A percentile compares a stretch with the other conserved stretches of the same genome.
These are phyloP conservation scores for Andricus quercusramuli DNA, from an alignment of 2,888 invertebrate genomes.

Conservation along the genomic window DNA sequence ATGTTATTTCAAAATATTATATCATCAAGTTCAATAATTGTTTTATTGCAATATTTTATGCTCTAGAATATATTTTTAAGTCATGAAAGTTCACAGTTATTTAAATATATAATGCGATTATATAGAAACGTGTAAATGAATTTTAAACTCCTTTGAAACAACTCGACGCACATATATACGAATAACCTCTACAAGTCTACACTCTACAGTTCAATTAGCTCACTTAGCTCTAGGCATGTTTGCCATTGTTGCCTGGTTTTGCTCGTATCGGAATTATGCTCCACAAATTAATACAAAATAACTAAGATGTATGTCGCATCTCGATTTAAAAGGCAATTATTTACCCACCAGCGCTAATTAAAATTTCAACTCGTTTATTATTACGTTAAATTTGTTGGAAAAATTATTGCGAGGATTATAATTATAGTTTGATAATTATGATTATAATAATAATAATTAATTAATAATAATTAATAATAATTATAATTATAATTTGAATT, in stretches of 20 bases:
- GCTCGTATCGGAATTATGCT: slow-evolving; percentile 29
- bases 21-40: too few relatives aligned
- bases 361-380: not conserved
- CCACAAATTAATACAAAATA: slow-evolving; percentile 28
- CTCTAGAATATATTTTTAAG: not conserved
- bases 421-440: too few relatives aligned
- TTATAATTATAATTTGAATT: too few relatives aligned
- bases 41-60: too few relatives aligned
- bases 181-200: not conserved
- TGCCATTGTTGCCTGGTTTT: slow-evolving; percentile 18
- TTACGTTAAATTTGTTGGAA: not conserved
- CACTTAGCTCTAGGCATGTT: slow-evolving; percentile 34
- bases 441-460: too few relatives aligned
- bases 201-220: slow-evolving; percentile 38
- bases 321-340: not conserved
- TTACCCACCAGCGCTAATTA: not conserved
- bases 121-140: slow-evolving; percentile 14
- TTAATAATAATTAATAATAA: too few relatives aligned
- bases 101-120: not conserved
- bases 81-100: not conserved
- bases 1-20: too few relatives aligned
- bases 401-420: not conserved
- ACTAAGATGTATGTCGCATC: slow-evolving; percentile 10
- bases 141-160: slow-evolving; percentile 11
- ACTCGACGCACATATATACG: not conserved